Percentiles rank a stretch among this genome's conserved stretches.
Conservation (phyloP, 1,140 invertebrate species). For the Araneus ventricosus region DNA sequence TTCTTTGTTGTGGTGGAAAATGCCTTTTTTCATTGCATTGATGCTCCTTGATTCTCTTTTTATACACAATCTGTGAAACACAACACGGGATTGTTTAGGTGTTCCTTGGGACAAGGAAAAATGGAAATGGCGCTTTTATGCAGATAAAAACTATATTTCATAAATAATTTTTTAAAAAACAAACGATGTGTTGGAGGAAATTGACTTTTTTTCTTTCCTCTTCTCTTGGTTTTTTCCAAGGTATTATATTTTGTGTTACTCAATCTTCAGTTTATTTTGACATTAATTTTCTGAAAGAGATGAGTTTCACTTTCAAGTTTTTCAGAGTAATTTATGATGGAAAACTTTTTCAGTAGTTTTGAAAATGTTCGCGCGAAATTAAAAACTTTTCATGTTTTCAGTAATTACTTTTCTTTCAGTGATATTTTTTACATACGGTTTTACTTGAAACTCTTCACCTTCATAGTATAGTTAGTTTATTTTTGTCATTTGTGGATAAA, state of each 20-base stretch:
- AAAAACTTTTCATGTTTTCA: background rate
- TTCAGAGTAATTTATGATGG: constrained; percentile 12
- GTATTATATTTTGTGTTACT: background rate
- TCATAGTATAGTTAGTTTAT: background rate
- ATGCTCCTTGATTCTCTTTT: constrained; percentile 19
- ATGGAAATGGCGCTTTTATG: background rate
- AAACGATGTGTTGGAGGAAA: background rate
- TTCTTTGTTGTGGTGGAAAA: constrained; percentile 6
- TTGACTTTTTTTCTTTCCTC: background rate
- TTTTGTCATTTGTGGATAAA: background rate
- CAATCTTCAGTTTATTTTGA: constrained; percentile 6
- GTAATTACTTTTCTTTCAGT: background rate
- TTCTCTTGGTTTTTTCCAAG: background rate
- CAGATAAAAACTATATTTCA: constrained; percentile 38
- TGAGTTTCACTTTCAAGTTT: background rate
- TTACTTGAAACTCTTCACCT: background rate
- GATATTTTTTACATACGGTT: background rate
- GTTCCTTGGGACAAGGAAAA: background rate
- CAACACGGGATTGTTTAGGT: background rate
- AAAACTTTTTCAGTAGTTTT: background rate
- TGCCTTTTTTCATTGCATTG: constrained; percentile 11
- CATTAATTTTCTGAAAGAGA: background rate
- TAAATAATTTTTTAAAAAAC: constrained; percentile 1
- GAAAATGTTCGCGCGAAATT: background rate
- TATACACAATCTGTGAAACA: background rate